These are phyloP conservation scores for Botrylloides violaceus DNA, from an alignment of 23 tunicate genomes.

Conservation along the genomic window DNA sequence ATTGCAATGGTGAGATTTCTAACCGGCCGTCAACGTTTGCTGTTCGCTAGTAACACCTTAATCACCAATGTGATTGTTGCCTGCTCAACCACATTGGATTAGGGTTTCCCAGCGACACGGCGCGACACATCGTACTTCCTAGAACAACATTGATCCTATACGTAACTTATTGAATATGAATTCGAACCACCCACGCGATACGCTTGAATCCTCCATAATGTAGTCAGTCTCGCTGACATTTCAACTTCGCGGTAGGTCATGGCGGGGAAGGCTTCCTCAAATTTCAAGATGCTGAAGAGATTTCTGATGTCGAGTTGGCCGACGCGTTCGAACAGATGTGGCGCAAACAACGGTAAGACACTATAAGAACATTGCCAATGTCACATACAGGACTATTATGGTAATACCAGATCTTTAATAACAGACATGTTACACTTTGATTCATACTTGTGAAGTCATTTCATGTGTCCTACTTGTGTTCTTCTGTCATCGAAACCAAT, in stretches of 20 bases:
- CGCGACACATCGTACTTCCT: no score
- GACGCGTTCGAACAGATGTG: slow-evolving; percentile 95
- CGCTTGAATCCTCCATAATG: not conserved
- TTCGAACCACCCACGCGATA: not conserved
- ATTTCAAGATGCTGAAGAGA: slow-evolving; percentile 87
- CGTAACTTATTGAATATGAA: not conserved
- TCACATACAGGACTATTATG: no score
- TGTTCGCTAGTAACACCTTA: slow-evolving; percentile 65
- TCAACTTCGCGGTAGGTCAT: slow-evolving; percentile 28
- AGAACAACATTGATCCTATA: no score
- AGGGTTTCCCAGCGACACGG: slow-evolving; percentile 34
- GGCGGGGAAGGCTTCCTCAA: slow-evolving; percentile 73
- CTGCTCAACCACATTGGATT: slow-evolving; percentile 80
- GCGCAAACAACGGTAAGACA: slow-evolving; percentile 46
- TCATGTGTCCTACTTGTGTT: not conserved
- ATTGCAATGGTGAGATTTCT: no score
- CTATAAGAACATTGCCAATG: no score
- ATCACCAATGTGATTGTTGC: slow-evolving; percentile 95
- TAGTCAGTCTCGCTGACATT: not conserved
- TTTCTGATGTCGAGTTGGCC: slow-evolving; percentile 66
- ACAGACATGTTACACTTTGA: no score
- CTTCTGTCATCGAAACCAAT: no score
- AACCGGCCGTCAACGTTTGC: slow-evolving; percentile 10
- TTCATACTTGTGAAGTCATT: no score
- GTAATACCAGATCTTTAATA: no score